These are phyloP conservation scores for Gasterosteus nipponicus DNA, from an alignment of 2,113 vertebrate species.

Conservation along the genomic window DNA sequence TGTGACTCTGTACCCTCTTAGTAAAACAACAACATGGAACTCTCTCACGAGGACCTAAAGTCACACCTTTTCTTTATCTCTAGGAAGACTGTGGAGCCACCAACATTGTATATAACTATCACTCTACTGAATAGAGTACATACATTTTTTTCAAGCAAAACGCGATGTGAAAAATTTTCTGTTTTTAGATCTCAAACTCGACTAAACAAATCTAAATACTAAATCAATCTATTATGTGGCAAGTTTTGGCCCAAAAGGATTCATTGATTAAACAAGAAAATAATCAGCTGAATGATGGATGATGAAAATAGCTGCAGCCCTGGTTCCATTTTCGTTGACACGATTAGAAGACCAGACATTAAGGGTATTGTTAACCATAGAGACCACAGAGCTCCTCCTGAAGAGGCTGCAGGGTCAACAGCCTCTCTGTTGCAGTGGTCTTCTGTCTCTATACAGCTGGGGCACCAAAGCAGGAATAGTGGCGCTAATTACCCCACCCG, in stretches of 20 bases:
- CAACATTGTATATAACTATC: neutral
- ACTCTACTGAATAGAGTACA: neutral
- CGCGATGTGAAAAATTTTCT: neutral
- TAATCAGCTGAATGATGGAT: neutral
- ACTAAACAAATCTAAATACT: too few relatives aligned
- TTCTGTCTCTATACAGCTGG: slow-evolving; percentile 26
- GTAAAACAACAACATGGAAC: neutral
- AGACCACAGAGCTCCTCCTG: neutral
- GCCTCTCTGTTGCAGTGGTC: neutral
- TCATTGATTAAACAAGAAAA: neutral
- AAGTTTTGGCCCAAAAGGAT: neutral
- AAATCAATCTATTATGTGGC: neutral
- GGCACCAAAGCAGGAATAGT: slow-evolving; percentile 17
- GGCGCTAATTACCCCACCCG: slow-evolving; percentile 30
- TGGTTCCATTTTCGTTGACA: neutral
- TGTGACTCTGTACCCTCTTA: slow-evolving; percentile 3
- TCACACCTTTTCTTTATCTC: neutral
- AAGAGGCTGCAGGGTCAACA: slow-evolving; percentile 45
- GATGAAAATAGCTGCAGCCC: neutral
- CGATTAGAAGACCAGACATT: neutral
- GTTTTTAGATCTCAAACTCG: neutral
- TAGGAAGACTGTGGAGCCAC: neutral
- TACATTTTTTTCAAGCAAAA: too few relatives aligned
- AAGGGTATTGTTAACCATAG: neutral
- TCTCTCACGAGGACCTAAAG: neutral